Conservation (phyloP, 2,113 vertebrate genomes). For the Melanotaenia duboulayi region DNA sequence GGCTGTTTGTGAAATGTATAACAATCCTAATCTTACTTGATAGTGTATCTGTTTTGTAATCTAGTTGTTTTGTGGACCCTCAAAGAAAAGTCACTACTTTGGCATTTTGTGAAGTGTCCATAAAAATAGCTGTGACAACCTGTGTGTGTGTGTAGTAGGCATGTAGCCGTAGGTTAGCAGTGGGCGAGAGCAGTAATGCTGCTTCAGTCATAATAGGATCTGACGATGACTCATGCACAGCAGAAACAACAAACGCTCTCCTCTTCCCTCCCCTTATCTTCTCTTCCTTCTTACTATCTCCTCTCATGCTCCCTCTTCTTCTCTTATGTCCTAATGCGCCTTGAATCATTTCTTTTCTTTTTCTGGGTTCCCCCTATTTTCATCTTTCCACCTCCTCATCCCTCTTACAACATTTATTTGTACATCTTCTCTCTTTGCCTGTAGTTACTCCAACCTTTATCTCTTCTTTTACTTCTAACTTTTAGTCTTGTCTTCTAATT, state of each 20-base stretch:
- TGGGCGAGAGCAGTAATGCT: constrained; percentile 70
- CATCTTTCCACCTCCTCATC: constrained; percentile 29
- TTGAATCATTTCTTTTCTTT: constrained; percentile 18
- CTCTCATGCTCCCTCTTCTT: constrained; percentile 19
- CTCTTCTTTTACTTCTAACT: background rate
- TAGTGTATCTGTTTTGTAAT: constrained; percentile 45
- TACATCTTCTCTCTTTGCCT: constrained; percentile 30
- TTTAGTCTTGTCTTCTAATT: background rate
- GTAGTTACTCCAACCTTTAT: background rate
- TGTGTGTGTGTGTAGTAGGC: constrained; percentile 48
- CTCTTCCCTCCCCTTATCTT: constrained; percentile 41
- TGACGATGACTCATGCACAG: constrained; percentile 72
- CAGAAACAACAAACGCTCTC: constrained; percentile 59
- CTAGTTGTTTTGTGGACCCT: constrained; percentile 30
- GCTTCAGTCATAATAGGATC: constrained; percentile 75
- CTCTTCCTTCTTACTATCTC: constrained; percentile 39
- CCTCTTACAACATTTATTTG: constrained; percentile 19
- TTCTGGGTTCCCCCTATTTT: constrained; percentile 19
- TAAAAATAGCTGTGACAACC: constrained; percentile 21
- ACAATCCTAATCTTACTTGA: constrained; percentile 37
- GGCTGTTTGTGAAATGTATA: background rate
- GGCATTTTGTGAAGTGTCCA: constrained; percentile 32
- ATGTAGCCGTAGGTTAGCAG: constrained; percentile 73
- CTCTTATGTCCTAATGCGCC: background rate
- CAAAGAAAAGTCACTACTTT: constrained; percentile 30